A percentile compares a stretch with the other conserved stretches of the same genome.
These are phyloP conservation scores for Aphrocallistes beatrix DNA, from an alignment of 37 sponge, comb jelly and placozoan genomes.

Conservation along the genomic window DNA sequence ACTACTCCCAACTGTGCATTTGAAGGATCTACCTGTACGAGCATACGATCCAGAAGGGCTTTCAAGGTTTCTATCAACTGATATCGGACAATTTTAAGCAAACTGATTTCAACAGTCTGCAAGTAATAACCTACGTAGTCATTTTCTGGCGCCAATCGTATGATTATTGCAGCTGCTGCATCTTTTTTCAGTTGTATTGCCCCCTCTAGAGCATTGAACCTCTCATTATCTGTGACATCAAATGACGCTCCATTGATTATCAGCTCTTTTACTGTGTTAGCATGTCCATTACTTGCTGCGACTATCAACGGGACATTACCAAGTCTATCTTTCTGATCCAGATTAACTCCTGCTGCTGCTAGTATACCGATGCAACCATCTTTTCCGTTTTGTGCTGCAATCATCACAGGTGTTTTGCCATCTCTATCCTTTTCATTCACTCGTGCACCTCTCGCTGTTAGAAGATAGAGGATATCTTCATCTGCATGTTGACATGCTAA, in stretches of 20 bases:
- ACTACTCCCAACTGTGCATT: neutral
- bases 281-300: neutral
- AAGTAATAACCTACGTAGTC: neutral
- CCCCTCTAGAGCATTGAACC: neutral
- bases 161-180: neutral
- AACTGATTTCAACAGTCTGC: neutral
- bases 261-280: neutral
- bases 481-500: constrained; percentile 8
- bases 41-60: neutral
- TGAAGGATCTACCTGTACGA: neutral
- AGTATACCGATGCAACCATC: neutral
- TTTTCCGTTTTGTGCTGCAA: constrained; percentile 1
- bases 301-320: neutral
- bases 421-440: neutral
- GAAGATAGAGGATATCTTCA: constrained; percentile 5
- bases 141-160: neutral
- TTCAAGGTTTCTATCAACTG: neutral
- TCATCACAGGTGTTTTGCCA: neutral
- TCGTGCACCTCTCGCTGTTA: neutral
- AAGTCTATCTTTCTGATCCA: neutral
- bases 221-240: neutral
- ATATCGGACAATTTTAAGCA: neutral
- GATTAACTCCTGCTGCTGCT: neutral
- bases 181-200: neutral
- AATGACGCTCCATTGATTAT: neutral